Evolutionary conservation across 2,797 vertebrate genomes (phyloP), one percentile per base, ranked within the genome.

Genomic region (Chelon labrosus): DNA sequence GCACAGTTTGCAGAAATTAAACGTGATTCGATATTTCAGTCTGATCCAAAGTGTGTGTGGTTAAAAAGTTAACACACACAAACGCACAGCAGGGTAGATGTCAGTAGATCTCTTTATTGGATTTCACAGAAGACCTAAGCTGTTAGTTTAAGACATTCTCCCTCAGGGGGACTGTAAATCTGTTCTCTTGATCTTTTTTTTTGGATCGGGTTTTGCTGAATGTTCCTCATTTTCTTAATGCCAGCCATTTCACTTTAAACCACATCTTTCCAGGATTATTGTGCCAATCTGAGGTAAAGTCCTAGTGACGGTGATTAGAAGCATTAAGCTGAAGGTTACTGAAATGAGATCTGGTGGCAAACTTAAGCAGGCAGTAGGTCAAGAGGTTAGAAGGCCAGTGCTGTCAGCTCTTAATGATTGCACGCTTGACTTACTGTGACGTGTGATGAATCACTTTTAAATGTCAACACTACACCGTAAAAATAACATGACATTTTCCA

Each of bases 61-160:
- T 62, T 19, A 39, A 77, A 62, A 64, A 3, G 1, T 14, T 8
- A 39, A 39, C 60, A 35, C 5, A 44, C 44, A 53, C 31, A 62
- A 16, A 20, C 25, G 42, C 57, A 38, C 66, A 84, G 77, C 65
- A 77, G 85, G 73, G 70, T 81, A 38, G 19, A 67, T 80, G 65
- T 35, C 52, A 37, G 66, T 41, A 68, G 79, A 91, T 91, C 86
- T 58, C 70, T 92, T 91, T 83, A 87, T 90, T 89, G 90, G 90
- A 91, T 89, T 93, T 80, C 19, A 72, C 67, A 75, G 58, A 67
- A 39, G 47, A 77, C 67, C 9, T 85, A 83, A 81, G 47, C 77
- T 49, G 83, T 64, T 67, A 50, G 50, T 86, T 85, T 42, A 68
- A 50, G 76, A 61, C 49, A 58, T 65, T 42, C 54, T 16, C 75